Evolutionary conservation across 23 tunicate genomes (phyloP), one percentile per base, ranked within the genome.

Genomic region (Ascidia mentula): DNA sequence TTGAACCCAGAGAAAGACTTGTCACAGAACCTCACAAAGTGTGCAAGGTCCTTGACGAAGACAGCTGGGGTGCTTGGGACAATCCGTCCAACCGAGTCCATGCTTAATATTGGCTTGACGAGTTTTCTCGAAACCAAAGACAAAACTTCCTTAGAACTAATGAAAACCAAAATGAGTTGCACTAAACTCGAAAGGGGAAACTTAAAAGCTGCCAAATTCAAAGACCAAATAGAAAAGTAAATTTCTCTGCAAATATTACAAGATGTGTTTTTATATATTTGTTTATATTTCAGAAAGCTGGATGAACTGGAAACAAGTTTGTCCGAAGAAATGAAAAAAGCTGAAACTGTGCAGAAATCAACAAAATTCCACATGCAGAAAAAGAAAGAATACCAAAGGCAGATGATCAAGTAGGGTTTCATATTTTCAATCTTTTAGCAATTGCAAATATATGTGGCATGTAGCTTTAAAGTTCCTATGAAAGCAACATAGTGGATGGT

Each of bases 241-340:
- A 34, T 36, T 9, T 28, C 12, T 31, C 12, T 18, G 32, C 26
- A 12, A 22, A 12, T 24, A 18, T 22, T 22, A 69, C 18, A 69
- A 69, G 30, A 17, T 69, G 74, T 20, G 18, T 17, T 17, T 18
- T 69, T 20, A 17, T 69, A 17, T 12, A 17, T 20, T 69, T n/a
- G 31, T 17, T 20, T 24, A 69, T 20, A 69, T 26, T 13, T 18
- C 34, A 83, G 87, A 36, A 53, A 83, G 74, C 53, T 74, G 17
- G 28, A 34, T 6, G 80, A 74, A 36, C 59, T 83, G 45, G 80
- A 83, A n/a, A 30, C 46, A n/a, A 46, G 31, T 4, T 26, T 83
- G 33, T 38, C 80, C 33, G 46, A 31, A 17, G 87, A 83, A 37
- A 32, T 36, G 80, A 83, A 83, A 60, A 60, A 37, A 32, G 87